Conservation (phyloP, 2,888 invertebrate species). For the Idaea aversata region DNA sequence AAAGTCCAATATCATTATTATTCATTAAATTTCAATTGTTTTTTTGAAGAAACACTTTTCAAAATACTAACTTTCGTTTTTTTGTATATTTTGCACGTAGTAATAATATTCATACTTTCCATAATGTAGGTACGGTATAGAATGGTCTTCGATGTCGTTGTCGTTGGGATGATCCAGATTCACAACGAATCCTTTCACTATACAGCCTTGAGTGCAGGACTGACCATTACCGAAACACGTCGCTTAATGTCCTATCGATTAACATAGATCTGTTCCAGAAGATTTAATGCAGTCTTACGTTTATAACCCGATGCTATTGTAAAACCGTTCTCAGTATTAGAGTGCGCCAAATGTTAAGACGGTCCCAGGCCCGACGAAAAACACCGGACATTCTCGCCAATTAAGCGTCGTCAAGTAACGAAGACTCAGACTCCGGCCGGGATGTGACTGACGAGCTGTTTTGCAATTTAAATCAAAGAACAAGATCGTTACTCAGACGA, state of each 20-base stretch:
- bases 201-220: constrained; percentile 69
- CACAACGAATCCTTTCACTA: constrained; percentile 71
- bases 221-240: constrained; percentile 70
- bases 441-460: constrained; percentile 49
- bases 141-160: constrained; percentile 13
- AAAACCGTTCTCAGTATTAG: constrained; percentile 31
- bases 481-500: constrained; percentile 51
- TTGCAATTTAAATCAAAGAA: constrained; percentile 65
- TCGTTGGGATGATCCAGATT: constrained; percentile 75
- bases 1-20: too few relatives aligned
- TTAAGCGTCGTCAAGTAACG: constrained; percentile 43
- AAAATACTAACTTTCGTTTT: background rate
- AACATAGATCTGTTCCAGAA: constrained; percentile 68
- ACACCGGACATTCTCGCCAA: constrained; percentile 51
- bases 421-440: constrained; percentile 40
- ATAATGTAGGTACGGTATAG: constrained; percentile 8
- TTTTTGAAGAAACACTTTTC: too few relatives aligned
- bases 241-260: constrained; percentile 73
- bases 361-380: constrained; percentile 45
- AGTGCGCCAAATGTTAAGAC: constrained; percentile 47
- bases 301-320: constrained; percentile 52
- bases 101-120: constrained; percentile 9
- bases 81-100: constrained; percentile 5
- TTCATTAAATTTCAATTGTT: too few relatives aligned
- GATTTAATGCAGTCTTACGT: constrained; percentile 58